phyloP scores from a whole-genome alignment of 2,797 vertebrate genomes.

The Paratrypauchen microcephalus region DNA sequence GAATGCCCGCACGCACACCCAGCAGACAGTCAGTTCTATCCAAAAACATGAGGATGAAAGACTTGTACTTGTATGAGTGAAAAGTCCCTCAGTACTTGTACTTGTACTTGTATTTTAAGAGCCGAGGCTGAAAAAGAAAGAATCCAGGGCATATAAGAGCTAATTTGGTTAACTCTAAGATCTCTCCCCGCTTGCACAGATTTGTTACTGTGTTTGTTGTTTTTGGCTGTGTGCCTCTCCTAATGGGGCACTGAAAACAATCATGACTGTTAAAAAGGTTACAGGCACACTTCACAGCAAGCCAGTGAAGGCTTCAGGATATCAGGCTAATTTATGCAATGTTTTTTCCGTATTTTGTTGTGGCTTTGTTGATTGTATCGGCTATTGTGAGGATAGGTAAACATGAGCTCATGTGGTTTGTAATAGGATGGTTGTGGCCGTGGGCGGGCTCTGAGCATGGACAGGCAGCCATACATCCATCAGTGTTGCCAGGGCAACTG shows the following conservation, averaged over 20 bases:
- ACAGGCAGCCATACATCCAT: no score
- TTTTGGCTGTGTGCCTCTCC: constrained; percentile 54
- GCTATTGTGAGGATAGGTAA: constrained; percentile 64
- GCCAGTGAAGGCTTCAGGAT: constrained; percentile 41
- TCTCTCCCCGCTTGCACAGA: constrained; percentile 44
- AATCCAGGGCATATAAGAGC: constrained; percentile 37
- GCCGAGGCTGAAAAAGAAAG: constrained; percentile 23
- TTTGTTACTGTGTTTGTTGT: constrained; percentile 61
- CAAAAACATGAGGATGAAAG: constrained; percentile 34
- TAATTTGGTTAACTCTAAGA: constrained; percentile 45
- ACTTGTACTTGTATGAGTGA: constrained; percentile 20
- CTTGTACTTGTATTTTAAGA: constrained; percentile 33
- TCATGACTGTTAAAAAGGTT: constrained; percentile 35
- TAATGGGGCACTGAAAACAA: constrained; percentile 56
- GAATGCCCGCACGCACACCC: constrained; percentile 61
- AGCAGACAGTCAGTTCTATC: neutral
- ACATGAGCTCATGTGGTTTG: constrained; percentile 66
- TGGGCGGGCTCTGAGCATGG: no score
- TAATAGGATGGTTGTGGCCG: constrained; percentile 49
- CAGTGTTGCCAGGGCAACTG: no score
- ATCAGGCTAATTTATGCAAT: constrained; percentile 38
- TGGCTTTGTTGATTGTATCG: constrained; percentile 53
- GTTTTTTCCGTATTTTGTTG: constrained; percentile 45
- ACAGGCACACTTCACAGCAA: constrained; percentile 33
- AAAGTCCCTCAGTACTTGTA: no score